Evolutionary conservation across 2,888 invertebrate genomes (phyloP).

Genomic region (Odontothrips loti): DNA sequence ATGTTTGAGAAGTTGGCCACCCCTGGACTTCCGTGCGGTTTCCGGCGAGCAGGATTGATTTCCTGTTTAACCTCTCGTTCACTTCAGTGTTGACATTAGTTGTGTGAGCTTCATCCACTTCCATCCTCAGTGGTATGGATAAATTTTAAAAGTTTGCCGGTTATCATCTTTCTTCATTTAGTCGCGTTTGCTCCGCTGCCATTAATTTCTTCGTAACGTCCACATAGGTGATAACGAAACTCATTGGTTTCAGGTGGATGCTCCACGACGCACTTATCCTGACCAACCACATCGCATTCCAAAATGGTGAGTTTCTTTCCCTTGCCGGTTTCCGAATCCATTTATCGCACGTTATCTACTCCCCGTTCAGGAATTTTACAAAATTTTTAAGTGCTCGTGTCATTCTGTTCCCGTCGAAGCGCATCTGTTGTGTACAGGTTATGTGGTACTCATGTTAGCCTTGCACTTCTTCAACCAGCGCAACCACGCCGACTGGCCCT

Average conservation of each 20-base stretch:
- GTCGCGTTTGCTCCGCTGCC: not conserved
- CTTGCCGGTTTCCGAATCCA: not conserved
- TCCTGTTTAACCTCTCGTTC: not conserved
- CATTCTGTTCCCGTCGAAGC: too few species aligned
- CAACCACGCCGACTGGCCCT: too few species aligned
- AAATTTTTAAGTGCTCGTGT: too few species aligned
- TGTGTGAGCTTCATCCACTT: not conserved
- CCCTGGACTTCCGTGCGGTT: not conserved
- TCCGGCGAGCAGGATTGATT: not conserved
- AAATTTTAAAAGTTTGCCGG: not conserved
- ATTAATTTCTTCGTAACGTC: not conserved
- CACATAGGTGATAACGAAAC: not conserved
- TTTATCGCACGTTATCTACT: not conserved
- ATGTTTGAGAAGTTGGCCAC: too few species aligned
- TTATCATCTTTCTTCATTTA: not conserved
- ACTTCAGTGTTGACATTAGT: constrained; percentile 1
- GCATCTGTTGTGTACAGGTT: too few species aligned
- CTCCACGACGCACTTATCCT: not conserved
- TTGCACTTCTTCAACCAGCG: too few species aligned
- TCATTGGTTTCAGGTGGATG: not conserved
- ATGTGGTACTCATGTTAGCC: too few species aligned
- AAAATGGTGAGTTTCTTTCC: constrained; percentile 5
- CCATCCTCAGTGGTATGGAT: not conserved
- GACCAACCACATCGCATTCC: not conserved
- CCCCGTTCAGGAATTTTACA: too few species aligned